Percentiles rank a stretch among this genome's conserved stretches.
phyloP scores from a whole-genome alignment of 2,113 vertebrate genomes.

The Fukomys damarensis region DNA sequence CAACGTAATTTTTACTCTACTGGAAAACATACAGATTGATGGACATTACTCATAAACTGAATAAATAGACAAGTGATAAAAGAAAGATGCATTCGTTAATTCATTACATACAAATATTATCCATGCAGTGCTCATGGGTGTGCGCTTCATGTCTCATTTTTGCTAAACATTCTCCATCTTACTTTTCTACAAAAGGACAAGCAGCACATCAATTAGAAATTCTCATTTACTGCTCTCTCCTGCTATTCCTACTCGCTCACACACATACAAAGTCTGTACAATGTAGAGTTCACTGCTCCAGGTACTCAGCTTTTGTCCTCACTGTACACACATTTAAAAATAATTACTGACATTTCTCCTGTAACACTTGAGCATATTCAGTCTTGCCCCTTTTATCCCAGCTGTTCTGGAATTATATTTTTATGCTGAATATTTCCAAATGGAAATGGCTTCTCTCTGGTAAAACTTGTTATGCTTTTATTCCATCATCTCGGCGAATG shows the following conservation, averaged over 20 bases:
- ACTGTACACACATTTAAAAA: background rate
- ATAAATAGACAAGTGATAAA: background rate
- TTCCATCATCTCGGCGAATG: background rate
- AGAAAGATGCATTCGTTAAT: background rate
- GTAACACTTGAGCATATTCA: background rate
- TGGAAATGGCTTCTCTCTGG: constrained; percentile 12
- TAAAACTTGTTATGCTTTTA: constrained; percentile 49
- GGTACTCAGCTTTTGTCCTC: background rate
- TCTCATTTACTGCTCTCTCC: background rate
- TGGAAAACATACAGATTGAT: background rate
- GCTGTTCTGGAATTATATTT: background rate
- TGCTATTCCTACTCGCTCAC: background rate
- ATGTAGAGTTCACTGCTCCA: background rate
- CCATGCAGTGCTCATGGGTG: background rate
- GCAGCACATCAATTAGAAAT: background rate
- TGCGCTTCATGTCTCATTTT: background rate
- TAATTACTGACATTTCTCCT: background rate
- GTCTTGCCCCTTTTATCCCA: background rate
- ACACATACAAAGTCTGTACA: background rate
- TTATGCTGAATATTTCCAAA: constrained; percentile 52
- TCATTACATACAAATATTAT: background rate
- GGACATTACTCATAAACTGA: background rate
- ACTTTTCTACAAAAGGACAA: background rate
- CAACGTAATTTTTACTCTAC: background rate
- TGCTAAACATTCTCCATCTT: background rate